Evolutionary conservation across 37 sponge, comb jelly and placozoan species (phyloP).

Genomic region (Diacarnus erythraeanus): DNA sequence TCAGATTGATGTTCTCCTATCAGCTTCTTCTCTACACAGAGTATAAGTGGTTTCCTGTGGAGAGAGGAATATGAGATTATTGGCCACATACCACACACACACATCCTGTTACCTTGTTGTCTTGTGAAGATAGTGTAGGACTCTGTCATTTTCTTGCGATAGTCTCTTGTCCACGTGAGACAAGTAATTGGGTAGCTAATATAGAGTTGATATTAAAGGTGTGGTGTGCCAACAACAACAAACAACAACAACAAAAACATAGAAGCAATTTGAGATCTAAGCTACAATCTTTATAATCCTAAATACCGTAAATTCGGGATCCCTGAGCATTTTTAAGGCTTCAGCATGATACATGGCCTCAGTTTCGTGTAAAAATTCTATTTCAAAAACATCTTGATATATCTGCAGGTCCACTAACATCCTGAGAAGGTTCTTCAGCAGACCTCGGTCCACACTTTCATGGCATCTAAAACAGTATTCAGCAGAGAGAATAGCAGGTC

Average conservation of each 20-base stretch:
- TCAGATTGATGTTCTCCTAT: constrained; percentile 67
- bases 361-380: constrained; percentile 78
- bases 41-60: constrained; percentile 74
- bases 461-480: constrained; percentile 52
- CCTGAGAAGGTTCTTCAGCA: constrained; percentile 78
- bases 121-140: constrained; percentile 87
- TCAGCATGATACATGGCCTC: constrained; percentile 70
- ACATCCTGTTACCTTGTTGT: constrained; percentile 59
- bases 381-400: constrained; percentile 81
- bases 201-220: no score
- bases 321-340: constrained; percentile 59
- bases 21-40: constrained; percentile 86
- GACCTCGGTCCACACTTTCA: constrained; percentile 70
- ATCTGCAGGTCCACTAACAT: constrained; percentile 92
- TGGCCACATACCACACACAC: not conserved
- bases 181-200: constrained; percentile 92
- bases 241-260: not conserved
- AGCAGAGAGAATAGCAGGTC: not conserved
- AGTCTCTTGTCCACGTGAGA: constrained; percentile 77
- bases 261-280: not conserved
- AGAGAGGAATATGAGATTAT: not conserved
- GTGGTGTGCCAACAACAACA: not conserved
- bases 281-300: not conserved
- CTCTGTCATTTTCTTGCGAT: constrained; percentile 79
- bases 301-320: constrained; percentile 69